phyloP scores from a whole-genome alignment of 2,888 invertebrate genomes.

The Chaitophorus viminalis region DNA sequence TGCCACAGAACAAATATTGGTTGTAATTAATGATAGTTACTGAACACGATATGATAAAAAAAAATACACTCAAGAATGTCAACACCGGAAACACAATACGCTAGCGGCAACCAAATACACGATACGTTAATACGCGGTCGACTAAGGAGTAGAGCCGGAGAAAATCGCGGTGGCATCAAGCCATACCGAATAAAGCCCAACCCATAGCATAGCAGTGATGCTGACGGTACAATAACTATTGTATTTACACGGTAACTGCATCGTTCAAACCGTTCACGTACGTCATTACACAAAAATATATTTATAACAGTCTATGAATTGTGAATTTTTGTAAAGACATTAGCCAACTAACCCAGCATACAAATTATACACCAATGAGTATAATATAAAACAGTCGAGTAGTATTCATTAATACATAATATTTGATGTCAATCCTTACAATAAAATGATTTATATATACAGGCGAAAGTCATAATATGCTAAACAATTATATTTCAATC shows the following conservation, averaged over 20 bases:
- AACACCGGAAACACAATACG: neutral
- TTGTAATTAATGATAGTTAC: neutral
- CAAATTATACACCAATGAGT: neutral
- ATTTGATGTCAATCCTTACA: neutral
- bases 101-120: neutral
- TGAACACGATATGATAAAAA: neutral
- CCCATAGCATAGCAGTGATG: constrained; percentile 46
- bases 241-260: neutral
- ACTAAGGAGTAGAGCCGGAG: constrained; percentile 36
- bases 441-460: neutral
- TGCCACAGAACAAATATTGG: neutral
- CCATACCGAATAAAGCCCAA: constrained; percentile 12
- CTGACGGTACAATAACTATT: constrained; percentile 41
- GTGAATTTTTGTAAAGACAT: no score
- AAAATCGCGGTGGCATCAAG: constrained; percentile 32
- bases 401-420: neutral
- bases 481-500: neutral
- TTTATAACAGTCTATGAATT: no score
- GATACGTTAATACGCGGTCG: neutral
- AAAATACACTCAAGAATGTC: neutral
- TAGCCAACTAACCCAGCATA: neutral
- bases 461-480: neutral
- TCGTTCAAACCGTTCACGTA: neutral
- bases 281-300: no score
- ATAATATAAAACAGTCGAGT: neutral